These are phyloP conservation scores for Nannospalax galili DNA, from an alignment of 2,113 vertebrate species.

Conservation along the genomic window DNA sequence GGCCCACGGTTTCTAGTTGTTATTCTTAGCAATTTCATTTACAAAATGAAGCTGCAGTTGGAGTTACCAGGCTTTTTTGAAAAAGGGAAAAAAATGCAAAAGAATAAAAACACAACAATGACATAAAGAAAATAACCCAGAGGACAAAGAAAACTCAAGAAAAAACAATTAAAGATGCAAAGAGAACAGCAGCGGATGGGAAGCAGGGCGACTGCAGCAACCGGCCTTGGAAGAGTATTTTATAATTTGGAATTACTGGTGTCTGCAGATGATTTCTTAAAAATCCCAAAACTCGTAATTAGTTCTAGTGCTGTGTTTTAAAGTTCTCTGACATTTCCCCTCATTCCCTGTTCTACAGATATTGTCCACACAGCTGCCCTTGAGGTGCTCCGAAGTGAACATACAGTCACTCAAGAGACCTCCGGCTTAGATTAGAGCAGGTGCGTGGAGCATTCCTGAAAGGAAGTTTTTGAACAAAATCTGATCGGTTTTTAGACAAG, in stretches of 20 bases:
- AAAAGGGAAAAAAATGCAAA: not conserved
- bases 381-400: not conserved
- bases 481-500: not conserved
- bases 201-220: not conserved
- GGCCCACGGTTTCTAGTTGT: not conserved
- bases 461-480: not conserved
- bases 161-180: not conserved
- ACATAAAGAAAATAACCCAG: not conserved
- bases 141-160: not conserved
- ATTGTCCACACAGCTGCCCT: no score
- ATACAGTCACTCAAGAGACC: not conserved
- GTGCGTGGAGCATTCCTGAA: no score
- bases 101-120: not conserved
- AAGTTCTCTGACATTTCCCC: not conserved
- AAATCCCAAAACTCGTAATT: no score
- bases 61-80: not conserved
- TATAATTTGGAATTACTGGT: not conserved
- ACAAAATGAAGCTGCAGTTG: not conserved
- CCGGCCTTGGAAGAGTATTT: not conserved
- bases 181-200: not conserved
- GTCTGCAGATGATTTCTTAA: no score
- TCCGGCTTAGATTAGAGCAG: not conserved
- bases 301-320: not conserved
- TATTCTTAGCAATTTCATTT: not conserved
- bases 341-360: not conserved